Evolutionary conservation across 2,888 invertebrate species (phyloP), one percentile per base, ranked within the genome.

Genomic region (Ptilodon capucinus): DNA sequence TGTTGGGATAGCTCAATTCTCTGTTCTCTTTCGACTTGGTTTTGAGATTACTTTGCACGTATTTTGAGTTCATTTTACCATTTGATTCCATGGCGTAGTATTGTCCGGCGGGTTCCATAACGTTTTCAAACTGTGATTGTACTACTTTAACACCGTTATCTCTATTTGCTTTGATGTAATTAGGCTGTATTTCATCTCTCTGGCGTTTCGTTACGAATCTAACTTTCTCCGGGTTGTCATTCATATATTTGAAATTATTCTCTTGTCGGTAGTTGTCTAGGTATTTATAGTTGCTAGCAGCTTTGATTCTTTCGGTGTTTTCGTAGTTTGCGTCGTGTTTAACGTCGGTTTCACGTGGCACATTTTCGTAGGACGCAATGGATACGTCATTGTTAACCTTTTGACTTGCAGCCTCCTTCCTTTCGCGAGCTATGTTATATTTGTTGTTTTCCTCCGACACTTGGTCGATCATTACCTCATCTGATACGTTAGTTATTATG

Each of bases 401-500:
- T 28, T 28, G 21, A 6, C 5, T 21, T 1, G 3, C 19, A 9
- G 8, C 13, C 6, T 18, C 25, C 2, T 28, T 28, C n/a, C 8
- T 4, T 13, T 42, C 19, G 13, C 42, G 21, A n/a, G 14, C 49
- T 3, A 13, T 4, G 3, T 47, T 52, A 4, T 50, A 44, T 0
- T 32, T 40, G 11, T 18, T 35, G 5, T 46, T 59, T 9, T 61
- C 59, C 8, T 44, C 50, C 0, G 57, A 61, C 0, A 52, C 38
- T 14, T 51, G 41, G 0, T 38, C 51, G 14, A 46, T 45, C 6
- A 61, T 62, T 25, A 63, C 73, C n/a, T 76, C 76, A 19, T 57
- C 49, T 0, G 75, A 71, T 0, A 48, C 7, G 1, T 64, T 52
- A 0, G 18, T 32, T 0, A 23, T 5, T 0, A 64, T 50, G 0